Evolutionary conservation across 1,140 invertebrate species (phyloP), one percentile per base, ranked within the genome.

Genomic region (Leptinotarsa undecemlineata): DNA sequence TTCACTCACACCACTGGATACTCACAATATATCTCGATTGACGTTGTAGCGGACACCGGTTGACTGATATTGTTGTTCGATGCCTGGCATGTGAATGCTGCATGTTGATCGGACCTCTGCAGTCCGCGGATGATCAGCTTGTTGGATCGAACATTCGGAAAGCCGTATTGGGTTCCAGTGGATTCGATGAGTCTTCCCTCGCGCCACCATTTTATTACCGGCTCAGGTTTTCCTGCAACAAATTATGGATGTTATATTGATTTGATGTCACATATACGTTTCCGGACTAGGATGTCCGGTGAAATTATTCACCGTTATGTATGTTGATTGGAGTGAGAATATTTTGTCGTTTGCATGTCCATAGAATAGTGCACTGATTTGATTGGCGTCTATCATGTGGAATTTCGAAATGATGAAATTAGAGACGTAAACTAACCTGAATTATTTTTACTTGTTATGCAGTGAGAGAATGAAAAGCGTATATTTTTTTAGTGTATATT

Each of bases 141-240:
- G 85, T 88, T 86, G 81, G 85, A 80, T 81, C 80, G 79, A 19
- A 82, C 81, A 72, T 84, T 82, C 72, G 79, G 76, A 85, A 81
- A 77, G 4, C 86, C 86, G 47, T 86, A 88, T 1, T 80, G 81
- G 13, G 83, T 86, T 71, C 90, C 89, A 15, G 86, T 87, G 0
- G 88, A 86, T 73, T 93, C 91, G 19, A 93, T 83, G 47, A 96
- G 87, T 21, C 90, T 90, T 60, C 92, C 93, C 75, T 92, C 94
- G 81, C 93, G 88, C 89, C 94, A 94, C 95, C 95, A 97, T 80
- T 91, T 93, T 15, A 97, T 90, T 76, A 89, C 90, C 5, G 95
- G 95, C 51, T 90, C 89, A 1, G 95, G 95, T 76, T 91, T 91
- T 78, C 95, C 95, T 97, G 84, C 21, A 86, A 85, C 77, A 78